Base-by-base conservation (phyloP, 2,888 invertebrate genomes). In the Stenodera caucasica region DNA sequence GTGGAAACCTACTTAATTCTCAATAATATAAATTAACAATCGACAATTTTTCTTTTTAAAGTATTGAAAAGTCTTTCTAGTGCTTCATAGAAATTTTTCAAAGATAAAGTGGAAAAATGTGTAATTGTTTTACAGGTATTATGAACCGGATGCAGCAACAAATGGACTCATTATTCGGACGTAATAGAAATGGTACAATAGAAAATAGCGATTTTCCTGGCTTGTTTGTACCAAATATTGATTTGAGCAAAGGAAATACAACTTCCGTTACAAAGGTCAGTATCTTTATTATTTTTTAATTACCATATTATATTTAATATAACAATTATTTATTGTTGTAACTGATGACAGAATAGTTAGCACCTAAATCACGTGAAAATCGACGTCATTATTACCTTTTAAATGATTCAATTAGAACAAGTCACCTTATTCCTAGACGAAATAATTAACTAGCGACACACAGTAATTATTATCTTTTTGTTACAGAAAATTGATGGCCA, bases 401-500 rank as follows among this genome's bases (percentile, higher is more conserved):
- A n/a, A n/a, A n/a, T n/a, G n/a, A n/a, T n/a, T n/a, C n/a, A n/a
- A n/a, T n/a, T n/a, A n/a, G n/a, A n/a, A n/a, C n/a, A n/a, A n/a
- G n/a, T n/a, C n/a, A n/a, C n/a, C n/a, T n/a, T n/a, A n/a, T n/a
- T n/a, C n/a, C n/a, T n/a, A n/a, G n/a, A n/a, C n/a, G n/a, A n/a
- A n/a, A n/a, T n/a, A n/a, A n/a, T n/a, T n/a, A n/a, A n/a, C n/a
- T n/a, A n/a, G n/a, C n/a, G n/a, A n/a, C n/a, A n/a, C n/a, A n/a
- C n/a, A n/a, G n/a, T n/a, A n/a, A n/a, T n/a, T n/a, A n/a, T n/a
- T n/a, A n/a, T 29, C 29, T 4, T 29, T 29, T 29, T 29, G 29
- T 66, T 72, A 15, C 70, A 85, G 84, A 66, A 84, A 11, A 81
- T 84, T 67, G 78, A 83, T 63, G 83, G 84, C 49, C 84, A 84